Evolutionary conservation across 2,113 vertebrate genomes (phyloP).

Genomic region (Thalassarche chlororhynchos): DNA sequence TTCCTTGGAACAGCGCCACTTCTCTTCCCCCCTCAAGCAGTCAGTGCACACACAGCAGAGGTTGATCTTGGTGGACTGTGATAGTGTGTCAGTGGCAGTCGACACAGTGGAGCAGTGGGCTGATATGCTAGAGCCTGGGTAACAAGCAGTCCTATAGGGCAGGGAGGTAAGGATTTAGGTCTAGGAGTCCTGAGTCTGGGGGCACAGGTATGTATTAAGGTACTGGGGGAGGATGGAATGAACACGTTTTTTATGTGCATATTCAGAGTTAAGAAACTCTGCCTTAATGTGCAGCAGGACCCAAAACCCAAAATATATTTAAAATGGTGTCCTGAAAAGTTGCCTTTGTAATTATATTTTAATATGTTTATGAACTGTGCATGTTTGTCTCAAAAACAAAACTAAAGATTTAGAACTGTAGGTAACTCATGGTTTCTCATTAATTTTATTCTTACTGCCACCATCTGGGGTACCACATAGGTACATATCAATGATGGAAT

Average conservation of each 20-base stretch:
- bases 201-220: not conserved
- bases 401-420: not conserved
- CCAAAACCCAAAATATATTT: not conserved
- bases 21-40: not conserved
- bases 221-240: not conserved
- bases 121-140: not conserved
- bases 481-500: not conserved
- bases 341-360: not conserved
- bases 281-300: not conserved
- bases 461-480: not conserved
- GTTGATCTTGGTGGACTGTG: accelerated
- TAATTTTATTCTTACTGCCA: slow-evolving; percentile 8
- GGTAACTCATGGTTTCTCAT: not conserved
- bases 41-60: not conserved
- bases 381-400: not conserved
- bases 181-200: not conserved
- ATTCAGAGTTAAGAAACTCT: not conserved
- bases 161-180: not conserved
- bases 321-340: not conserved
- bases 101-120: not conserved
- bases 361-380: not conserved
- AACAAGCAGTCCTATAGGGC: not conserved
- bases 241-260: accelerated
- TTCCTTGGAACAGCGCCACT: not conserved
- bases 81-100: not conserved